Conservation (phyloP, 35 echinoderm and acorn worm genomes). For the Strongylocentrotus purpuratus region DNA sequence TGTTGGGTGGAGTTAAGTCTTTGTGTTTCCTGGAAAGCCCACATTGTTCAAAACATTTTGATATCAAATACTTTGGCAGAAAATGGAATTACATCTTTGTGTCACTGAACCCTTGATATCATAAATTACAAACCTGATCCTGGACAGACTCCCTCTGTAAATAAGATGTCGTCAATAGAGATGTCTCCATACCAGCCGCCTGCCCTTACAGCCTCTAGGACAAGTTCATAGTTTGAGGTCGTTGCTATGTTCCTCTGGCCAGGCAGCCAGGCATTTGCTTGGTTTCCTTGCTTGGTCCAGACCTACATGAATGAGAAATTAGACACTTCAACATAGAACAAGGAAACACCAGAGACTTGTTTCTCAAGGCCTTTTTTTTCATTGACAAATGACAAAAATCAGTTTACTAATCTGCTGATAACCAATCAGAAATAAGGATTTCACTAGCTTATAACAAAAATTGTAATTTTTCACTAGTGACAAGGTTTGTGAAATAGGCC, state of each 20-base stretch:
- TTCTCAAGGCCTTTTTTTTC: too few species aligned
- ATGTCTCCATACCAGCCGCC: slow-evolving; percentile 73
- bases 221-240: slow-evolving; percentile 63
- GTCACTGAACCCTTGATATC: neutral
- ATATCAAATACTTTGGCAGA: neutral
- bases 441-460: too few species aligned
- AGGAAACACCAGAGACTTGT: too few species aligned
- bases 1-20: too few species aligned
- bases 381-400: too few species aligned
- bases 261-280: slow-evolving; percentile 75
- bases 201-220: slow-evolving; percentile 68
- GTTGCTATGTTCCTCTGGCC: slow-evolving; percentile 44
- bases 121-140: slow-evolving; percentile 49
- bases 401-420: too few species aligned
- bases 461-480: too few species aligned
- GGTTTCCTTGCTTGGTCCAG: slow-evolving; percentile 68
- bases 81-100: neutral
- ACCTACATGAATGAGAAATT: slow-evolving; percentile 32
- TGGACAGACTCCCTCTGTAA: slow-evolving; percentile 52
- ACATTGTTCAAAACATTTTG: too few species aligned
- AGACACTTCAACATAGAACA: neutral
- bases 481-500: too few species aligned
- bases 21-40: too few species aligned
- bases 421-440: too few species aligned
- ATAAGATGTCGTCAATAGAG: slow-evolving; percentile 78